Evolutionary conservation across 2,888 invertebrate genomes (phyloP).

Genomic region (Agriotes lineatus): DNA sequence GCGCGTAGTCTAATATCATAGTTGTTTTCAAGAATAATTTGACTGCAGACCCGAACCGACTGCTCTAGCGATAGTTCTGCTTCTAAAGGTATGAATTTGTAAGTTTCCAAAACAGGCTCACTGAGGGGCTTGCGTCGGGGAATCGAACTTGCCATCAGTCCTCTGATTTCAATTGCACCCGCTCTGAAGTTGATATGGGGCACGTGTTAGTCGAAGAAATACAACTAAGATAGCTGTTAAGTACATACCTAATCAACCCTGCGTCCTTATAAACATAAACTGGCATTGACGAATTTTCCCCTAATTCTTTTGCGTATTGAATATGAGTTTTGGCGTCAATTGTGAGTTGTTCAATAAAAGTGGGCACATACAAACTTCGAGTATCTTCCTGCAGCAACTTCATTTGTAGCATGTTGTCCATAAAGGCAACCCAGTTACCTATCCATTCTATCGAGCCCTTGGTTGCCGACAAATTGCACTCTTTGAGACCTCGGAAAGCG

Average conservation of each 20-base stretch:
- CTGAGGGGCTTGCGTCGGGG: constrained; percentile 76
- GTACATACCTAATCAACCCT: constrained; percentile 51
- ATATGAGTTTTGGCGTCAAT: constrained; percentile 46
- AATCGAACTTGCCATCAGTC: constrained; percentile 82
- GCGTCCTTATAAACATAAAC: constrained; percentile 65
- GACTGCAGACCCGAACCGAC: constrained; percentile 73
- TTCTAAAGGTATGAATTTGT: constrained; percentile 77
- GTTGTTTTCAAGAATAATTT: constrained; percentile 80
- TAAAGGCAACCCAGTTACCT: constrained; percentile 88
- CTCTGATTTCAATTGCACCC: constrained; percentile 83
- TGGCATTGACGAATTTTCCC: constrained; percentile 52
- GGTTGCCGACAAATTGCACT: constrained; percentile 56
- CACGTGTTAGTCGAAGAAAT: no score
- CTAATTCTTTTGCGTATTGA: constrained; percentile 44
- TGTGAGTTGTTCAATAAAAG: constrained; percentile 42
- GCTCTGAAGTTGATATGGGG: no score
- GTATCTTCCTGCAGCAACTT: constrained; percentile 78
- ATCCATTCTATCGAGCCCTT: constrained; percentile 75
- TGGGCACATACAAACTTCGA: constrained; percentile 79
- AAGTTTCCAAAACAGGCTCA: constrained; percentile 83
- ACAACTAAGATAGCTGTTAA: no score
- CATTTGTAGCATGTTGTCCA: constrained; percentile 91
- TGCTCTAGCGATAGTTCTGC: constrained; percentile 49
- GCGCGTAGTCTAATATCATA: constrained; percentile 73
- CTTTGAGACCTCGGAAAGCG: constrained; percentile 49